Evolutionary conservation across 2,797 vertebrate species (phyloP).

Genomic region (Catostomus latipinnis): DNA sequence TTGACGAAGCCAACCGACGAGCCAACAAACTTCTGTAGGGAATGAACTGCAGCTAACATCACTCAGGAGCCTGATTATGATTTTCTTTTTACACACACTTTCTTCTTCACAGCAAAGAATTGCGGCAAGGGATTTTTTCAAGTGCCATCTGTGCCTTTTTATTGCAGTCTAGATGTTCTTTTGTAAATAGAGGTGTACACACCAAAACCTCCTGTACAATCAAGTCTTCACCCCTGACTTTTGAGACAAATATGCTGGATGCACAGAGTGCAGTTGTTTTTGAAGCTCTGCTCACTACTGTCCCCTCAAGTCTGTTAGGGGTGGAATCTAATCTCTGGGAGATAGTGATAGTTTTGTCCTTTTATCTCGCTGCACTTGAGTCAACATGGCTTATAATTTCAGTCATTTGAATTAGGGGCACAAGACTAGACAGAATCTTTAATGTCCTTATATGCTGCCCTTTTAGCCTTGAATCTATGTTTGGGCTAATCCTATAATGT

Average conservation of each 20-base stretch:
- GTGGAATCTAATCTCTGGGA: slow-evolving; percentile 24
- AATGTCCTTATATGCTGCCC: slow-evolving; percentile 11
- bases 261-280: slow-evolving; percentile 37
- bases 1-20: slow-evolving; percentile 89
- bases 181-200: slow-evolving; percentile 48
- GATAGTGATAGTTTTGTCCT: slow-evolving; percentile 18
- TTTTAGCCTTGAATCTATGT: slow-evolving; percentile 13
- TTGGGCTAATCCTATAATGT: slow-evolving; percentile 12
- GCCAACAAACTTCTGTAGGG: slow-evolving; percentile 94
- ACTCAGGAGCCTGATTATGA: slow-evolving; percentile 7
- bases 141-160: slow-evolving; percentile 55
- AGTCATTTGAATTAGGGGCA: background rate
- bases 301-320: slow-evolving; percentile 50
- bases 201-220: slow-evolving; percentile 53
- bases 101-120: slow-evolving; percentile 27
- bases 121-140: slow-evolving; percentile 21
- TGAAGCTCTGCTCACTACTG: slow-evolving; percentile 41
- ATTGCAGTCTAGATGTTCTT: slow-evolving; percentile 23
- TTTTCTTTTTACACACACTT: background rate
- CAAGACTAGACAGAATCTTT: slow-evolving; percentile 12
- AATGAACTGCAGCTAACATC: slow-evolving; percentile 24
- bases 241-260: slow-evolving; percentile 57
- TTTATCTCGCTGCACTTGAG: slow-evolving; percentile 5
- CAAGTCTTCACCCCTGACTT: slow-evolving; percentile 34
- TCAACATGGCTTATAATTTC: slow-evolving; percentile 18